Evolutionary conservation across 2,888 invertebrate species (phyloP).

Genomic region (Hartigia nigra): DNA sequence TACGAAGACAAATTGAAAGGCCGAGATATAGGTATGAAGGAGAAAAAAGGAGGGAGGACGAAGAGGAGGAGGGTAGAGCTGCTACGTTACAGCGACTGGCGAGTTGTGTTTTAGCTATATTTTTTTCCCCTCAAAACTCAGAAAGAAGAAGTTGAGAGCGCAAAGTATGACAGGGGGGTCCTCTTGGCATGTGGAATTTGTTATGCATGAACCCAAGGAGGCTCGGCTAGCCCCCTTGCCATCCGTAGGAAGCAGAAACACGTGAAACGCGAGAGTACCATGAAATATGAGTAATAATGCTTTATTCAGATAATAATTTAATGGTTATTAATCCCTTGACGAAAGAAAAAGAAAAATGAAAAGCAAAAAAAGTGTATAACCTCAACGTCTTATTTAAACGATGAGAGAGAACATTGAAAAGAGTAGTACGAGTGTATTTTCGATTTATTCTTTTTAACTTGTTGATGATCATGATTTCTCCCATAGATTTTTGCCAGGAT

Average conservation of each 20-base stretch:
- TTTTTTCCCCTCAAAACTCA: constrained; percentile 7
- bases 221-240: constrained; percentile 59
- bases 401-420: constrained; percentile 22
- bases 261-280: constrained; percentile 30
- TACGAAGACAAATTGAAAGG: constrained; percentile 17
- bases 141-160: constrained; percentile 16
- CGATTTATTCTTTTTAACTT: constrained; percentile 39
- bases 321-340: constrained; percentile 51
- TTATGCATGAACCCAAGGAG: constrained; percentile 66
- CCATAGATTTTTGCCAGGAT: constrained; percentile 7
- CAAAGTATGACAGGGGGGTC: constrained; percentile 51
- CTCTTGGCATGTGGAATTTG: constrained; percentile 67
- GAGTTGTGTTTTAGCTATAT: constrained; percentile 21
- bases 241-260: constrained; percentile 28
- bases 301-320: constrained; percentile 58
- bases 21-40: constrained; percentile 1
- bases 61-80: constrained; percentile 31
- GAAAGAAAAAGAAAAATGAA: constrained; percentile 27
- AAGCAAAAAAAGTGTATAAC: constrained; percentile 39
- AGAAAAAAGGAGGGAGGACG: constrained; percentile 10
- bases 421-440: constrained; percentile 37
- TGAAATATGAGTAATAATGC: constrained; percentile 43
- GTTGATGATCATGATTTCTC: constrained; percentile 25
- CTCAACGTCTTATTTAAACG: constrained; percentile 41
- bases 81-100: not conserved